These are phyloP conservation scores for Prunella strophiata DNA, from an alignment of 2,797 vertebrate species.

Conservation along the genomic window DNA sequence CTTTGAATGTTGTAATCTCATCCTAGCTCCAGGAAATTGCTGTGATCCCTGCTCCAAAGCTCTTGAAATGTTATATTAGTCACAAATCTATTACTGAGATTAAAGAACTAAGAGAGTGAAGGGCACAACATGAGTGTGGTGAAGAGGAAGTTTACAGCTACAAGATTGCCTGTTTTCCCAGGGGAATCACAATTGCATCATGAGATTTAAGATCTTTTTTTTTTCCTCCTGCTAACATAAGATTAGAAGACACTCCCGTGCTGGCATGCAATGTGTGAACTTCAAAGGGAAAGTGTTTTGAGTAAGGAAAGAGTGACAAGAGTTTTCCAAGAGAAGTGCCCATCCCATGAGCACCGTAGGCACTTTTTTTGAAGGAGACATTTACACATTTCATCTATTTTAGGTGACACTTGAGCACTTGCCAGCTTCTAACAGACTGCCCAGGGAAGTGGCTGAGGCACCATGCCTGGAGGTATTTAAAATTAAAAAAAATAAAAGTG, in stretches of 20 bases:
- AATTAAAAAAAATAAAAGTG: background rate
- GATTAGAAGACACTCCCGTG: background rate
- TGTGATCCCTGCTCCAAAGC: conserved; percentile 10
- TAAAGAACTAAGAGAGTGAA: background rate
- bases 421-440: background rate
- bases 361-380: background rate
- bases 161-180: background rate
- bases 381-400: conserved; percentile 1
- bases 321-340: background rate
- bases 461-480: background rate
- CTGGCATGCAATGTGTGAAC: background rate
- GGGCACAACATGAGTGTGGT: background rate
- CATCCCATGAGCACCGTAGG: background rate
- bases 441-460: background rate
- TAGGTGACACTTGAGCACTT: background rate
- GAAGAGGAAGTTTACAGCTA: background rate
- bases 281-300: background rate
- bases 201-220: background rate
- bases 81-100: background rate
- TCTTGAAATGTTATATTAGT: background rate
- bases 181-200: background rate
- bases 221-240: background rate
- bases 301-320: background rate
- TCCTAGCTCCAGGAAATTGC: conserved; percentile 27
- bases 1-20: conserved; percentile 13